Percentiles rank a stretch among this genome's conserved stretches.
Conservation (phyloP, 2,797 vertebrate species). For the Agapornis canus region DNA sequence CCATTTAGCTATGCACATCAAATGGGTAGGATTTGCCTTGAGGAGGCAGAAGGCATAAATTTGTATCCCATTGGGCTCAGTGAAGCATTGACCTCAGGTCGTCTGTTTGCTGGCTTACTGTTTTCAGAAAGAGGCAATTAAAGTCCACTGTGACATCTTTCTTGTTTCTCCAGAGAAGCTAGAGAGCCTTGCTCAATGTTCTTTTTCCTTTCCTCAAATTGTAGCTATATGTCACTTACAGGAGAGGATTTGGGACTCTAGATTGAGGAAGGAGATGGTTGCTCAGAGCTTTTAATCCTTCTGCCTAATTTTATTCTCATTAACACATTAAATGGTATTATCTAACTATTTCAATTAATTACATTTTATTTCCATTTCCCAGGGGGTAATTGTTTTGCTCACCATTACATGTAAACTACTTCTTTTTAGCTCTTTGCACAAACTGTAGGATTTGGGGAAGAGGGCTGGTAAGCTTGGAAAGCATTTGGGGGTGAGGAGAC, state of each 20-base stretch:
- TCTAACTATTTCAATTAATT: not conserved
- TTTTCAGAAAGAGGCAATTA: not conserved
- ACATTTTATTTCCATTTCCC: not conserved
- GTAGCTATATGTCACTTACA: not conserved
- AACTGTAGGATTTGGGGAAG: not conserved
- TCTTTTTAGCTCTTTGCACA: not conserved
- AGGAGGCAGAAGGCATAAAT: not conserved
- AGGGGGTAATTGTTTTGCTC: not conserved
- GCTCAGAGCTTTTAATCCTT: not conserved
- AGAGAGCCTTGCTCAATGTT: not conserved
- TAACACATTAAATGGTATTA: not conserved
- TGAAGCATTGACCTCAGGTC: not conserved
- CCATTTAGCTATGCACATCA: not conserved
- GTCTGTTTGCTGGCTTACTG: not conserved
- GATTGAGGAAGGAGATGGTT: not conserved
- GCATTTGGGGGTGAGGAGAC: not conserved
- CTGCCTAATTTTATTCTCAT: not conserved
- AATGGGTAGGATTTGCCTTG: not conserved
- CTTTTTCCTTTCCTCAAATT: not conserved
- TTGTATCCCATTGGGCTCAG: not conserved
- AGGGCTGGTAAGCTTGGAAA: not conserved
- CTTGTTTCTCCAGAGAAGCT: not conserved
- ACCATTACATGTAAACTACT: not conserved
- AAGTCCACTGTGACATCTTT: not conserved
- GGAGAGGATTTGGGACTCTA: not conserved